A percentile compares a stretch with the other conserved stretches of the same genome.
Evolutionary conservation across 2,888 invertebrate genomes (phyloP).

Genomic region (Diachrysia chrysitis): DNA sequence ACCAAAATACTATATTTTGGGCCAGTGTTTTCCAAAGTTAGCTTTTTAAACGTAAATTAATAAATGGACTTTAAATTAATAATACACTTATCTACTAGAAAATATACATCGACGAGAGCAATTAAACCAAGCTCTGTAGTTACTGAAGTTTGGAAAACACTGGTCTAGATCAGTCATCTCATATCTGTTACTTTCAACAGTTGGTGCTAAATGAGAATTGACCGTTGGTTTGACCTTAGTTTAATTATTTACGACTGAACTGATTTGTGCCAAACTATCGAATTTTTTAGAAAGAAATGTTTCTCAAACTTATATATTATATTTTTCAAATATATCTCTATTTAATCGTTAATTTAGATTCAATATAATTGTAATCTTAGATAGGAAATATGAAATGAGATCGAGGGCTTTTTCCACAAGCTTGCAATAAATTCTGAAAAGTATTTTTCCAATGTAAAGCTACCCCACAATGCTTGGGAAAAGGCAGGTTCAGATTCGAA

Average conservation of each 20-base stretch:
- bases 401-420: slow-evolving; percentile 43
- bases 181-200: slow-evolving; percentile 38
- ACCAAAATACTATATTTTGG: slow-evolving; percentile 7
- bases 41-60: background rate
- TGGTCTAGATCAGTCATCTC: slow-evolving; percentile 28
- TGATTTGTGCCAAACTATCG: slow-evolving; percentile 62
- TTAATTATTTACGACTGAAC: slow-evolving; percentile 53
- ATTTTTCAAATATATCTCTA: slow-evolving; percentile 39
- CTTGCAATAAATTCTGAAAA: background rate
- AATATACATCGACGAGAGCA: no score
- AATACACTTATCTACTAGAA: no score
- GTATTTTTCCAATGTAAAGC: background rate
- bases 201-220: slow-evolving; percentile 51
- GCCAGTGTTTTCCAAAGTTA: background rate
- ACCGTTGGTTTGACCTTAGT: slow-evolving; percentile 32
- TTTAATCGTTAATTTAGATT: slow-evolving; percentile 30
- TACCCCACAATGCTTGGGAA: background rate
- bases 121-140: background rate
- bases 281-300: slow-evolving; percentile 63
- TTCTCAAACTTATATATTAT: slow-evolving; percentile 22
- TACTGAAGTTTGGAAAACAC: slow-evolving; percentile 10
- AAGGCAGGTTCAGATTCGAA: background rate
- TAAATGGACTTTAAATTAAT: no score
- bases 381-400: slow-evolving; percentile 51
- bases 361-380: slow-evolving; percentile 49